A percentile compares a stretch with the other conserved stretches of the same genome.
Evolutionary conservation across 2,888 invertebrate species (phyloP).

Genomic region (Plebejus argus): DNA sequence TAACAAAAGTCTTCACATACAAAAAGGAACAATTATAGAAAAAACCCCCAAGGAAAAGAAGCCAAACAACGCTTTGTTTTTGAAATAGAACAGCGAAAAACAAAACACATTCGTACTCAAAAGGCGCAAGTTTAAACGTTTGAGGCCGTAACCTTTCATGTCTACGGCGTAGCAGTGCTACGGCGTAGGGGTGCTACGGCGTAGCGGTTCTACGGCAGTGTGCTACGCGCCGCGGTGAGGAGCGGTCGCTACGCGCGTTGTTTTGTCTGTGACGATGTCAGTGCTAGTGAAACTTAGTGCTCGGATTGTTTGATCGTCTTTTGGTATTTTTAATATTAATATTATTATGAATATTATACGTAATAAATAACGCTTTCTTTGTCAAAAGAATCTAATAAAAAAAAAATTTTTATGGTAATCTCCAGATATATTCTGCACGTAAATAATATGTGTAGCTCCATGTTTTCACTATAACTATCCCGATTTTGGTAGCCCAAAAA

Average conservation of each 20-base stretch:
- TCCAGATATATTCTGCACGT: neutral
- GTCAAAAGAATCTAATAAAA: neutral
- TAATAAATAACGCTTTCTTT: neutral
- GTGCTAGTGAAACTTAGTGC: conserved; percentile 49
- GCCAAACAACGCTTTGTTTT: conserved; percentile 65
- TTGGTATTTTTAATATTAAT: too few relatives aligned
- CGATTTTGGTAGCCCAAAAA: neutral
- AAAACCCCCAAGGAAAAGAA: conserved; percentile 48
- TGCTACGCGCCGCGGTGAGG: conserved; percentile 59
- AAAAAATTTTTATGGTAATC: neutral
- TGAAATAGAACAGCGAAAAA: conserved; percentile 65
- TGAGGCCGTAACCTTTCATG: conserved; percentile 70
- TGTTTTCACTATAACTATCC: neutral
- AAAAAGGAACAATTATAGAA: conserved; percentile 39
- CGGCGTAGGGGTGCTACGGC: conserved; percentile 55
- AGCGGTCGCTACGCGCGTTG: conserved; percentile 48
- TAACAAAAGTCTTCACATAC: conserved; percentile 37
- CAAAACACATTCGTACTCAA: conserved; percentile 70
- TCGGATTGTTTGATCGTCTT: conserved; percentile 14
- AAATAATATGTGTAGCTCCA: too few relatives aligned
- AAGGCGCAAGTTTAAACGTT: conserved; percentile 72
- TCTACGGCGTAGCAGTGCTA: conserved; percentile 49
- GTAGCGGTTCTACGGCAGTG: conserved; percentile 57
- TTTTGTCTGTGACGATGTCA: neutral
- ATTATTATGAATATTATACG: neutral